Base-by-base conservation (phyloP, 1,140 invertebrate genomes). In the Zaprionus tsacasi region DNA sequence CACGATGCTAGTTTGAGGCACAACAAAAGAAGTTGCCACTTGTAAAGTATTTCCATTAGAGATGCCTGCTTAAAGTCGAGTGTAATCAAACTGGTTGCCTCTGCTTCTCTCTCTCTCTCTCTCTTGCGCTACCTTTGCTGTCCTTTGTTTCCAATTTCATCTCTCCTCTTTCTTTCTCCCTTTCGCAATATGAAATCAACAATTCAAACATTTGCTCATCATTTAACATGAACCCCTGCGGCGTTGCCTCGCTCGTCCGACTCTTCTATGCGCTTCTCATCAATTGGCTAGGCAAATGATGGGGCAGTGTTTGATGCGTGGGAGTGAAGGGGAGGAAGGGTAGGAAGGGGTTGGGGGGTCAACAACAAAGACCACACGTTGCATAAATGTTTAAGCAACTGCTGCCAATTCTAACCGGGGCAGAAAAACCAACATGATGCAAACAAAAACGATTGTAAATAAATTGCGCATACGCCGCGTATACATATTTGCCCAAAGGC, bases 401-500 rank as follows among this genome's bases (percentile, higher is more conserved):
- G 54, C 72, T 71, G 57, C 57, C 56, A 69, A 74, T 78, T 52
- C 35, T 33, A 73, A 65, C 50, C 36, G 55, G 12, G 12, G 21
- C 8, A 56, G 45, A 67, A 72, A 86, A 76, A 67, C 57, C 74
- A 57, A 55, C 54, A 57, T 15, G 48, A 11, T 48, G 45, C 68
- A 70, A 76, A 70, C 54, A 76, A 59, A 50, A 65, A 71, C 52
- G 17, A 17, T 68, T 70, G 72, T 76, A 79, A 79, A 82, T 74
- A 87, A 77, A 82, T 87, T 77, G 83, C 82, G 73, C 70, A 82
- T 77, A 87, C 77, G 83, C 70, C 73, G 45, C 68, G 58, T 82
- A 66, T 21, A 21, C 21, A 21, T 77, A 60, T 71, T 73, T 76
- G 77, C 79, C 67, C 55, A 63, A 48, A 48, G 79, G 72, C 68